These are phyloP conservation scores for Noctua pronuba DNA, from an alignment of 2,888 invertebrate genomes.

Conservation along the genomic window DNA sequence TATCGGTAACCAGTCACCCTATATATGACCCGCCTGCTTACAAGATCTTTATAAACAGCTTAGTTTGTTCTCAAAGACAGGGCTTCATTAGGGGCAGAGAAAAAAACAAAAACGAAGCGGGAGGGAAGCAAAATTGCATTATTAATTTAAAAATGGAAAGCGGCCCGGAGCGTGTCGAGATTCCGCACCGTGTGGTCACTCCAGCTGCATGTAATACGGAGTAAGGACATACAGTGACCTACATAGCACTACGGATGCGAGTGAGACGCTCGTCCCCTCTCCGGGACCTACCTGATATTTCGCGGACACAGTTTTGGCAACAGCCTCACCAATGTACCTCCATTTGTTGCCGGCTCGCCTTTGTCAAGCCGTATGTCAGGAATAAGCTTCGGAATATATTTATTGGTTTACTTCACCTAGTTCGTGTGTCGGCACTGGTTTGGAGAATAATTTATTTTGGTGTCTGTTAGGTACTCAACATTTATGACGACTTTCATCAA, in stretches of 20 bases:
- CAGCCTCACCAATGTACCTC: slow-evolving; percentile 27
- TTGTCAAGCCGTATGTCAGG: slow-evolving; percentile 47
- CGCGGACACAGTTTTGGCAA: slow-evolving; percentile 63
- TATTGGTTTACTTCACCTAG: slow-evolving; percentile 55
- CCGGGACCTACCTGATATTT: slow-evolving; percentile 59
- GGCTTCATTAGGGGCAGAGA: neutral
- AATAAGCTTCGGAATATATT: slow-evolving; percentile 61
- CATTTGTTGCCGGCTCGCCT: slow-evolving; percentile 60
- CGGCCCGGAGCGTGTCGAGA: slow-evolving; percentile 7
- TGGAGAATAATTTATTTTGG: slow-evolving; percentile 27
- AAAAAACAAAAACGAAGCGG: slow-evolving; percentile 7
- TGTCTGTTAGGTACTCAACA: neutral
- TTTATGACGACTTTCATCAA: neutral
- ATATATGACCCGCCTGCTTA: neutral
- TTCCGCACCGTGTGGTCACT: slow-evolving; percentile 36
- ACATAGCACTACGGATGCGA: slow-evolving; percentile 56
- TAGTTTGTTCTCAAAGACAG: neutral
- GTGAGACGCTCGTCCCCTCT: slow-evolving; percentile 37
- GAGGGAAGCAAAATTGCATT: slow-evolving; percentile 4
- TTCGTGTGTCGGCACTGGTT: slow-evolving; percentile 42
- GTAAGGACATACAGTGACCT: slow-evolving; percentile 61
- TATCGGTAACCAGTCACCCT: too few relatives aligned
- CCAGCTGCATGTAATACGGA: slow-evolving; percentile 52
- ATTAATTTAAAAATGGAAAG: slow-evolving; percentile 22
- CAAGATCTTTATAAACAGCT: neutral